Base-by-base conservation (phyloP, 2,888 invertebrate species). In the Apomyelois bistriatella region DNA sequence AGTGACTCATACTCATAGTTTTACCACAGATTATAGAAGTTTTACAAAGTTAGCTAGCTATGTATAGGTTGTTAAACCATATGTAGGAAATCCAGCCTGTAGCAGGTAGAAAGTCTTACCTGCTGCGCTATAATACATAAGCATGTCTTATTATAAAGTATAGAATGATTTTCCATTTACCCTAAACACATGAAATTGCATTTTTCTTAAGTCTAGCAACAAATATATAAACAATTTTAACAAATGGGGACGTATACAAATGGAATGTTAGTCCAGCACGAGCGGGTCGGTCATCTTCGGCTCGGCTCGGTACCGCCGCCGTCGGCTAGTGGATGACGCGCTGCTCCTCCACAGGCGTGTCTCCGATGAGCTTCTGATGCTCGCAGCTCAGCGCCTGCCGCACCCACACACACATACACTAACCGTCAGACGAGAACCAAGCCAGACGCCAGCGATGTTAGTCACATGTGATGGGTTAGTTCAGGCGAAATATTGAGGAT, bases 331-430 rank as follows among this genome's bases (percentile, higher is more conserved):
- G 88, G 48, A 88, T 61, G 62, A 83, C 75, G 64, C 62, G 76
- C 74, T 87, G 87, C 68, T 74, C 74, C 52, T 65, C 68, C 53
- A 82, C 87, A 48, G 81, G 79, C 65, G 66, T 68, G 64, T 68
- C 81, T 53, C 72, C 94, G 76, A 96, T 95, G 85, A 97, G 91
- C 89, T 95, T 95, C 88, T 94, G 94, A 86, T 97, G 96, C 72
- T 96, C 94, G 75, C 93, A 93, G 92, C 96, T 95, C 84, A 97
- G 93, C 79, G 94, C 95, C 96, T 96, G 82, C 60, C 71, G 22
- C 73, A 68, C 65, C 56, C 69, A 61, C 69, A 63, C 69, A 68
- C 66, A 56, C 60, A 55, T 58, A 58, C 81, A 65, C 65, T 62
- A 61, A 60, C n/a, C 35, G 17, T 28, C 12, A 28, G 12, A 37